A percentile compares a stretch with the other conserved stretches of the same genome.
phyloP scores from a whole-genome alignment of 1,140 invertebrate genomes.

The Drosophila equinoxialis region DNA sequence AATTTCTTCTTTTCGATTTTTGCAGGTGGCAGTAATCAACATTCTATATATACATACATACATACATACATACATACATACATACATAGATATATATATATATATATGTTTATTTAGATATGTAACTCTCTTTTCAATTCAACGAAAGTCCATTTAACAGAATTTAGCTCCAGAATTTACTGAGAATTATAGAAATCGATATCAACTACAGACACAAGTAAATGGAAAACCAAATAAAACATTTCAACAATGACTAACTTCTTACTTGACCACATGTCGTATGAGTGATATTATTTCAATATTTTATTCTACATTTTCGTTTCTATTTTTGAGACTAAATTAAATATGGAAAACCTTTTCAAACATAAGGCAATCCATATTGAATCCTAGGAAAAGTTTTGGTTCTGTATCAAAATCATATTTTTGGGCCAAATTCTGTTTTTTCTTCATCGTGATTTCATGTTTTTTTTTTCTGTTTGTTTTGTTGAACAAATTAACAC shows the following conservation, averaged over 20 bases:
- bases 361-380: too few species aligned
- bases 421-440: too few species aligned
- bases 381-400: too few species aligned
- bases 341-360: too few species aligned
- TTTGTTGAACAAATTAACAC: slow-evolving; percentile 32
- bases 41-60: not conserved
- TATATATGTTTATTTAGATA: not conserved
- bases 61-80: too few species aligned
- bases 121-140: not conserved
- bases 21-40: not conserved
- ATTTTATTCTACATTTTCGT: too few species aligned
- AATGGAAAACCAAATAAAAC: too few species aligned
- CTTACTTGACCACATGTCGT: not conserved
- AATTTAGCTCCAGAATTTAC: not conserved
- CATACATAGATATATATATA: slow-evolving; percentile 11
- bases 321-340: too few species aligned
- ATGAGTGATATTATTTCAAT: not conserved
- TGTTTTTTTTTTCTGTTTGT: not conserved
- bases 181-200: too few species aligned
- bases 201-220: too few species aligned
- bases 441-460: not conserved
- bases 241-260: not conserved
- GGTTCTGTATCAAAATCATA: too few species aligned
- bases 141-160: not conserved
- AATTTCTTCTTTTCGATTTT: not conserved